phyloP scores from a whole-genome alignment of 92 coral and sea anemone genomes.

The Micromussa lordhowensis region DNA sequence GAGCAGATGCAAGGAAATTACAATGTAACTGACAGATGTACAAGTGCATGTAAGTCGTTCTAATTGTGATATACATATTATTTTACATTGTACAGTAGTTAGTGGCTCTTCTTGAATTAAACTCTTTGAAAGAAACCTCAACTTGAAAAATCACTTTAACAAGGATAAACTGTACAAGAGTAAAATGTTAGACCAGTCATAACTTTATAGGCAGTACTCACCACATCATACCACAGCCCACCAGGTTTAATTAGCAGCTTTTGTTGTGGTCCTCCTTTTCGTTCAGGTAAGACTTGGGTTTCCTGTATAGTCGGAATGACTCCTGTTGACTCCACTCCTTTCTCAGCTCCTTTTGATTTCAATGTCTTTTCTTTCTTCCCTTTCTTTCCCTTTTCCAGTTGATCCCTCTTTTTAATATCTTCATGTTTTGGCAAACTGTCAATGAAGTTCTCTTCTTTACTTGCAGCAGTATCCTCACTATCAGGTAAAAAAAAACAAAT shows the following conservation, averaged over 20 bases:
- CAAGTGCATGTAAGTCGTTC: too few species aligned
- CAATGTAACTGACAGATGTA: too few species aligned
- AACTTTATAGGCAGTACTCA: slow-evolving; percentile 19
- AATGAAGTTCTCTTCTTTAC: background rate
- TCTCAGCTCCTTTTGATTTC: slow-evolving; percentile 5
- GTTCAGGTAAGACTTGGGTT: background rate
- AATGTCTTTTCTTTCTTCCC: slow-evolving; percentile 7
- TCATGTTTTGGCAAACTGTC: background rate
- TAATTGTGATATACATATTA: background rate
- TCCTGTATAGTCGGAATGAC: background rate
- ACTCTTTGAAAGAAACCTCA: too few species aligned
- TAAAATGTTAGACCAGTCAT: too few species aligned
- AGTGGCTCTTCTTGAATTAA: too few species aligned
- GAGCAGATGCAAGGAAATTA: too few species aligned
- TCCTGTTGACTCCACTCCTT: background rate
- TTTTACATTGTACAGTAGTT: too few species aligned
- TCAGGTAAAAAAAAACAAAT: slow-evolving; percentile 7
- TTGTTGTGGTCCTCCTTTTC: slow-evolving; percentile 25
- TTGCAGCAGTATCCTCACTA: slow-evolving; percentile 24
- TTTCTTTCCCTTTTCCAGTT: slow-evolving; percentile 25
- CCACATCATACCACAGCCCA: slow-evolving; percentile 96
- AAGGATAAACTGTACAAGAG: background rate
- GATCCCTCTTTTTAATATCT: background rate
- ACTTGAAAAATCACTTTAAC: too few species aligned
- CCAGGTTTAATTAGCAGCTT: slow-evolving; percentile 78